A percentile compares a stretch with the other conserved stretches of the same genome.
Conservation (phyloP, 2,888 invertebrate genomes). For the Thereva unica region DNA sequence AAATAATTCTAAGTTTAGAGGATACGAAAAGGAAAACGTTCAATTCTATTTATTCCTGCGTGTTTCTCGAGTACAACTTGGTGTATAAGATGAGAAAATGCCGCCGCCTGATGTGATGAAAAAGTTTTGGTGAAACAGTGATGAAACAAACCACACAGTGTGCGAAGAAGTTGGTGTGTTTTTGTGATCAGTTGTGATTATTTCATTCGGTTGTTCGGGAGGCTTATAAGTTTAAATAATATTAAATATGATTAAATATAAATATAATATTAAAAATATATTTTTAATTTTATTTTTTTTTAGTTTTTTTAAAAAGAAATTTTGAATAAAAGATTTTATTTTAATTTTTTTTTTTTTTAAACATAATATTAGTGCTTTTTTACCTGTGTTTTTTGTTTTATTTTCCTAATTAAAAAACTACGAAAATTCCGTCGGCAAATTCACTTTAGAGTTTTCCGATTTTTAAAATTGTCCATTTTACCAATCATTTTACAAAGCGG, state of each 20-base stretch:
- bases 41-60: constrained; percentile 42
- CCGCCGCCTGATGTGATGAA: no score
- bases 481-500: no score
- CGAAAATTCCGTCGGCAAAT: no score
- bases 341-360: constrained; percentile 7
- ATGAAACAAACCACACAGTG: no score
- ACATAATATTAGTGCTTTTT: constrained; percentile 4
- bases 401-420: constrained; percentile 4
- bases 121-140: no score
- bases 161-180: constrained; percentile 4
- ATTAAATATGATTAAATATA: neutral
- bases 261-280: neutral
- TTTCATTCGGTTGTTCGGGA: constrained; percentile 32
- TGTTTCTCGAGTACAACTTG: constrained; percentile 25
- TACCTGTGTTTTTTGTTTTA: constrained; percentile 3
- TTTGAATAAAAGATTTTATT: constrained; percentile 9
- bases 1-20: constrained; percentile 43
- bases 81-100: constrained; percentile 9
- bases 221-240: constrained; percentile 16
- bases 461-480: no score
- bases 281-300: neutral
- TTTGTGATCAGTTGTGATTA: constrained; percentile 28
- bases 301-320: neutral
- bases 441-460: no score
- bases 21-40: constrained; percentile 36